Evolutionary conservation across 2,797 vertebrate species (phyloP).

Genomic region (Peromyscus aztecus): DNA sequence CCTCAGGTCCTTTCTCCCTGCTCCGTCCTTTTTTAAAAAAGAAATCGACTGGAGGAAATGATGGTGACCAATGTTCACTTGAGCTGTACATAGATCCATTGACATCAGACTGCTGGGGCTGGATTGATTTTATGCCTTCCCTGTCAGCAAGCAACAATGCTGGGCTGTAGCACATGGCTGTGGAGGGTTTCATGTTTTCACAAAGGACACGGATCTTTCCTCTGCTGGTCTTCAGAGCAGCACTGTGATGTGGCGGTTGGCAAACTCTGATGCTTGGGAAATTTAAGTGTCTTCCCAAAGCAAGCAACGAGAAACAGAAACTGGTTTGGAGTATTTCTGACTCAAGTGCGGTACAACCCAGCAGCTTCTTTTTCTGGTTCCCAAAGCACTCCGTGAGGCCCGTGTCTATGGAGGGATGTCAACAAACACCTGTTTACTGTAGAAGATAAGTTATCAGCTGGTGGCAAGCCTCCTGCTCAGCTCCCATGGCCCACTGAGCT

Average conservation of each 20-base stretch:
- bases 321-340: background rate
- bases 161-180: background rate
- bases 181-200: background rate
- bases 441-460: background rate
- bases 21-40: conserved; percentile 31
- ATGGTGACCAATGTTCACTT: background rate
- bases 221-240: background rate
- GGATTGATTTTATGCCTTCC: background rate
- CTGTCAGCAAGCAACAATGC: conserved; percentile 22
- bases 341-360: background rate
- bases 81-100: conserved; percentile 26
- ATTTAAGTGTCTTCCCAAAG: background rate
- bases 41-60: background rate
- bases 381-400: background rate
- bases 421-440: background rate
- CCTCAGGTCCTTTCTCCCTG: background rate
- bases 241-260: background rate
- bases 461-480: background rate
- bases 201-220: background rate
- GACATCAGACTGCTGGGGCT: background rate
- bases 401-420: background rate
- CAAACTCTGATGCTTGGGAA: background rate
- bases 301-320: conserved; percentile 10
- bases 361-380: background rate
- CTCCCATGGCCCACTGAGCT: background rate